phyloP scores from a whole-genome alignment of 2,113 vertebrate genomes.

The Gallinago jamesoni region DNA sequence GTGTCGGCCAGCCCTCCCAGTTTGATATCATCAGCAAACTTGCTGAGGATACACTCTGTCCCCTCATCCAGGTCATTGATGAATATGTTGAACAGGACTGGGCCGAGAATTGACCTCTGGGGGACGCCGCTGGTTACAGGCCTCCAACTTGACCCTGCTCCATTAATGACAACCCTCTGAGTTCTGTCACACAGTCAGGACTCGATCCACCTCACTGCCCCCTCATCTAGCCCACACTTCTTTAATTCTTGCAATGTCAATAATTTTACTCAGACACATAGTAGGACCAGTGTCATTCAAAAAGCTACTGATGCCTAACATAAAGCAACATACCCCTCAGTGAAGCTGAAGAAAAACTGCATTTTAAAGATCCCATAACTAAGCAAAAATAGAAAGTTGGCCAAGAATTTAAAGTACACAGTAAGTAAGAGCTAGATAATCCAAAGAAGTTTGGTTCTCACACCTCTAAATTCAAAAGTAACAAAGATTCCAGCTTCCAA shows the following conservation, averaged over 20 bases:
- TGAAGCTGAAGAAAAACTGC: background rate
- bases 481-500: background rate
- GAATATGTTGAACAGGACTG: too few relatives aligned
- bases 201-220: too few relatives aligned
- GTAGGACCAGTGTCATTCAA: background rate
- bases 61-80: too few relatives aligned
- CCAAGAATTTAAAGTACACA: background rate
- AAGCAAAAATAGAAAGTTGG: background rate
- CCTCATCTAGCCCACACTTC: too few relatives aligned
- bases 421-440: background rate
- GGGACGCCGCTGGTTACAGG: too few relatives aligned
- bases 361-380: background rate
- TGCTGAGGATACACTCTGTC: too few relatives aligned
- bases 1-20: too few relatives aligned
- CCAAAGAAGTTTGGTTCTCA: background rate
- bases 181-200: too few relatives aligned
- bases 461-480: background rate
- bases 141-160: too few relatives aligned
- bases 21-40: too few relatives aligned
- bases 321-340: background rate
- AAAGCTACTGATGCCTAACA: background rate
- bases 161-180: too few relatives aligned
- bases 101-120: too few relatives aligned
- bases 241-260: background rate
- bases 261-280: background rate